A percentile compares a stretch with the other conserved stretches of the same genome.
phyloP scores from a whole-genome alignment of 1,140 invertebrate genomes.

The Chelonus insularis region DNA sequence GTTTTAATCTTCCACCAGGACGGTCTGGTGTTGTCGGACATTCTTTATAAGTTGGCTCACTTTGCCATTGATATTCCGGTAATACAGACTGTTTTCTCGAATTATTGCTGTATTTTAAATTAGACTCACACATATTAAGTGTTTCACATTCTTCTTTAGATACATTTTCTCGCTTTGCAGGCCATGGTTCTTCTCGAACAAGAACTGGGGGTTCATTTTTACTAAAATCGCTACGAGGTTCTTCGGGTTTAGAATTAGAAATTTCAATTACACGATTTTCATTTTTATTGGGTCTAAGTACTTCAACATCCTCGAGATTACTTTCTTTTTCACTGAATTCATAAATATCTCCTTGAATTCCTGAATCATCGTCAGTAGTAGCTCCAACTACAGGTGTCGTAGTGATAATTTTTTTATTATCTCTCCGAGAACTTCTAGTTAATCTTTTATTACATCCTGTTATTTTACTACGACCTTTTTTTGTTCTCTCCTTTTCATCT shows the following conservation, averaged over 20 bases:
- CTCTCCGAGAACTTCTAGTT: slow-evolving; percentile 50
- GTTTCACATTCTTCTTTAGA: slow-evolving; percentile 16
- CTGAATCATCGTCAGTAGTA: slow-evolving; percentile 56
- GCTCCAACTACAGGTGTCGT: slow-evolving; percentile 32
- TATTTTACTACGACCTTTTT: slow-evolving; percentile 29
- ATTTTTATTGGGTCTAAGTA: slow-evolving; percentile 37
- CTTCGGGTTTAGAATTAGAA: slow-evolving; percentile 35
- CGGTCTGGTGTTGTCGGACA: slow-evolving; percentile 63
- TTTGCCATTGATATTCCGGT: slow-evolving; percentile 46
- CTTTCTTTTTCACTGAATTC: slow-evolving; percentile 57
- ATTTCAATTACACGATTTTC: slow-evolving; percentile 33
- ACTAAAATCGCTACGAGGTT: slow-evolving; percentile 41
- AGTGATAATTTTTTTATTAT: slow-evolving; percentile 36
- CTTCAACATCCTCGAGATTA: slow-evolving; percentile 51
- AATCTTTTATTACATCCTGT: slow-evolving; percentile 42
- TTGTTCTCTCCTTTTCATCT: slow-evolving; percentile 29
- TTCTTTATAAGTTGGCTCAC: slow-evolving; percentile 37
- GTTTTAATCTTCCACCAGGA: slow-evolving; percentile 70
- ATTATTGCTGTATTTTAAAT: slow-evolving; percentile 9
- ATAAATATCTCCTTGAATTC: slow-evolving; percentile 58
- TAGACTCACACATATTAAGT: neutral
- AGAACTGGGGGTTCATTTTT: slow-evolving; percentile 38
- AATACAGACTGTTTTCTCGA: slow-evolving; percentile 37
- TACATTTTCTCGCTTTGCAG: slow-evolving; percentile 26
- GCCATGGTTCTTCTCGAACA: slow-evolving; percentile 43